Percentiles rank a stretch among this genome's conserved stretches.
phyloP scores from a whole-genome alignment of 2,113 vertebrate genomes.

The Hippocampus zosterae region DNA sequence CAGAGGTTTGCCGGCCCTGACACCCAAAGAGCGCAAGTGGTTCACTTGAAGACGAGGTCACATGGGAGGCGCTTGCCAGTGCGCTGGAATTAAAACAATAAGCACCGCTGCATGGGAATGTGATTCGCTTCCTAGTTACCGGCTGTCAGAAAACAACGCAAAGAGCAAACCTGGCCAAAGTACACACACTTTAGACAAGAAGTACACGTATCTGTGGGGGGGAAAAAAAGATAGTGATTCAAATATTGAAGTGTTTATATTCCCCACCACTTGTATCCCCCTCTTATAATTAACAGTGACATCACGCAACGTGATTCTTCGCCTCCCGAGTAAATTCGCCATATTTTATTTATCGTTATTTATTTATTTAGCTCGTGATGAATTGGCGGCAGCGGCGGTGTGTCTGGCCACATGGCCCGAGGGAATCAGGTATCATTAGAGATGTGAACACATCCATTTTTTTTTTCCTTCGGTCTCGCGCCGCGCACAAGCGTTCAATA shows the following conservation, averaged over 20 bases:
- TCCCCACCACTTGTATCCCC: constrained; percentile 62
- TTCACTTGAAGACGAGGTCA: constrained; percentile 59
- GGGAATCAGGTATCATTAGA: constrained; percentile 81
- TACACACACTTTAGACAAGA: constrained; percentile 63
- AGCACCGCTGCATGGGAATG: not conserved
- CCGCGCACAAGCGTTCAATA: constrained; percentile 71
- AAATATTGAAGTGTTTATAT: not conserved
- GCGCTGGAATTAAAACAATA: constrained; percentile 35
- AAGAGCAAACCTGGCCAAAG: constrained; percentile 39
- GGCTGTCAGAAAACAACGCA: constrained; percentile 67
- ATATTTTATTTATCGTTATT: constrained; percentile 68
- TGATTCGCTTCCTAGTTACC: constrained; percentile 60
- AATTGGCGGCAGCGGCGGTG: constrained; percentile 69
- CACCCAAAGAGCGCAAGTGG: constrained; percentile 52
- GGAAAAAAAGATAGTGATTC: not conserved
- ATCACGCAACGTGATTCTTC: constrained; percentile 71
- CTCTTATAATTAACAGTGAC: constrained; percentile 76
- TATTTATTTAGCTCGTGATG: constrained; percentile 67
- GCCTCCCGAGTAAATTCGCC: constrained; percentile 70
- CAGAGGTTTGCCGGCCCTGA: constrained; percentile 63
- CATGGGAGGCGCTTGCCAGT: constrained; percentile 47
- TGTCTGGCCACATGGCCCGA: constrained; percentile 60
- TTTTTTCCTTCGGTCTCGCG: constrained; percentile 20
- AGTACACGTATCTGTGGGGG: no score
- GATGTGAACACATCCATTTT: constrained; percentile 73